A percentile compares a stretch with the other conserved stretches of the same genome.
Evolutionary conservation across 2,888 invertebrate genomes (phyloP).

Genomic region (Sphaeridia pumilis): DNA sequence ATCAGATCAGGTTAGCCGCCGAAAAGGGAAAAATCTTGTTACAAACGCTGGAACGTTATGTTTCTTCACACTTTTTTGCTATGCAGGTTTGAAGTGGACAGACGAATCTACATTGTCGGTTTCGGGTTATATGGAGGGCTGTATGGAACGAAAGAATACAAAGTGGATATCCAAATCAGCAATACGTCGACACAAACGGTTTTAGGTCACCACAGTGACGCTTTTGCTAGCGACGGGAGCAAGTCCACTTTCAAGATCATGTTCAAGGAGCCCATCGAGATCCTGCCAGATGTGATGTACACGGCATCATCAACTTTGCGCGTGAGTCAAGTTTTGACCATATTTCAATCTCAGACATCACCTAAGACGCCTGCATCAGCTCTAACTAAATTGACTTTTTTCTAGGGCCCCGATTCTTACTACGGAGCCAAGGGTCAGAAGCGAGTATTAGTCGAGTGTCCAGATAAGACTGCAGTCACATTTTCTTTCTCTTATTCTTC

Average conservation of each 20-base stretch:
- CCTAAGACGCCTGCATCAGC: background rate
- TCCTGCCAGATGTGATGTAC: conserved; percentile 62
- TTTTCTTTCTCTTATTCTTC: conserved; percentile 74
- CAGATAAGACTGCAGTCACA: conserved; percentile 57
- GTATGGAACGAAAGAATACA: conserved; percentile 64
- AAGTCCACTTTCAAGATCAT: conserved; percentile 63
- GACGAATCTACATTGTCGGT: conserved; percentile 66
- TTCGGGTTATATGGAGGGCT: conserved; percentile 74
- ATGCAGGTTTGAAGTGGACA: conserved; percentile 66
- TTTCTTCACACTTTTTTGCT: background rate
- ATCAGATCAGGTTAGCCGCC: conserved; percentile 52
- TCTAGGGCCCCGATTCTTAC: conserved; percentile 71
- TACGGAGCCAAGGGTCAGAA: conserved; percentile 70
- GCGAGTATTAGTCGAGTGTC: conserved; percentile 62
- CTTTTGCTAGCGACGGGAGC: conserved; percentile 66
- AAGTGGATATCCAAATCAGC: conserved; percentile 62
- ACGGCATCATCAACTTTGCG: conserved; percentile 67
- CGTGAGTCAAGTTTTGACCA: conserved; percentile 40
- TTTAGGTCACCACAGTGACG: conserved; percentile 60
- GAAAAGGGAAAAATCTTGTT: background rate
- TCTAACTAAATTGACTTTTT: conserved; percentile 27
- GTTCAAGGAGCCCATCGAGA: conserved; percentile 75
- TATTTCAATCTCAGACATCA: background rate
- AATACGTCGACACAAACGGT: conserved; percentile 63
- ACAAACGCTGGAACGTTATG: background rate